Percentiles rank a stretch among this genome's conserved stretches.
Conservation (phyloP, 2,113 vertebrate genomes). For the Varanus salvator region DNA sequence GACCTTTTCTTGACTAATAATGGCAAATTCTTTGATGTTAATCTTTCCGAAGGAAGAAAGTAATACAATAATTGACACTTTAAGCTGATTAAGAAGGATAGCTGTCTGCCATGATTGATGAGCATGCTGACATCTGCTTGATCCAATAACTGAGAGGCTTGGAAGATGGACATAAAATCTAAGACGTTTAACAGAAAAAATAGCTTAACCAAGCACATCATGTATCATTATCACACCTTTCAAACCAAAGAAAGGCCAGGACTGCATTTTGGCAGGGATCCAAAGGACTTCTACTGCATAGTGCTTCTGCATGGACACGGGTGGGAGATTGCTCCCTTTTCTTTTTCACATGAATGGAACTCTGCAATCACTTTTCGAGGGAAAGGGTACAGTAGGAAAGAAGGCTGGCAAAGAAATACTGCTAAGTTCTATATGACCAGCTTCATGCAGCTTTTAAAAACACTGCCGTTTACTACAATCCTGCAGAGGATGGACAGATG, state of each 20-base stretch:
- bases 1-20: slow-evolving; percentile 20
- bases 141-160: slow-evolving; percentile 15
- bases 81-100: slow-evolving; percentile 33
- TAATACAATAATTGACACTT: slow-evolving; percentile 8
- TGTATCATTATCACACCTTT: background rate
- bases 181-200: background rate
- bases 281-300: background rate
- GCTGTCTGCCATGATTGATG: slow-evolving; percentile 4
- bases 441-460: background rate
- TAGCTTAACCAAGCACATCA: background rate
- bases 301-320: background rate
- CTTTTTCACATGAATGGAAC: background rate
- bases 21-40: background rate
- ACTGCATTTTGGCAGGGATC: background rate
- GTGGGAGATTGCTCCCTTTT: background rate
- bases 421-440: background rate
- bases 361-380: background rate
- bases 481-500: background rate
- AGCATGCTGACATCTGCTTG: background rate
- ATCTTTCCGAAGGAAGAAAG: background rate
- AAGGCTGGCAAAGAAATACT: background rate
- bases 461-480: background rate
- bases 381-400: background rate
- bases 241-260: background rate
- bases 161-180: background rate